Evolutionary conservation across 2,113 vertebrate genomes (phyloP).

Genomic region (Dendropsophus ebraccatus): DNA sequence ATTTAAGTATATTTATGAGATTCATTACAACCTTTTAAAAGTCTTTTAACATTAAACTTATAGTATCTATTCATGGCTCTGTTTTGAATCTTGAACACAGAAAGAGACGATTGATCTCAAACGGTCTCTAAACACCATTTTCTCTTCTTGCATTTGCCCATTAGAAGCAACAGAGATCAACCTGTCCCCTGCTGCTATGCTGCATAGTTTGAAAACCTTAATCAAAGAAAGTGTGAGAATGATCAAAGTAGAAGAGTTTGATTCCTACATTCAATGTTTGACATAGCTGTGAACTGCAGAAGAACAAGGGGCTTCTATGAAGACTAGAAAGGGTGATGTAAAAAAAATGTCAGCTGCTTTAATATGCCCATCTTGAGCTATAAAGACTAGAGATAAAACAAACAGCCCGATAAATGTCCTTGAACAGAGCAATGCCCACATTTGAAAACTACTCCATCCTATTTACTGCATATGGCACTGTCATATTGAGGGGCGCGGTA

Average conservation of each 20-base stretch:
- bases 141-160: slow-evolving; percentile 68
- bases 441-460: not conserved
- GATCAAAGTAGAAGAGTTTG: slow-evolving; percentile 71
- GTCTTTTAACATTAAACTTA: slow-evolving; percentile 43
- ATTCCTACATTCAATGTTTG: slow-evolving; percentile 67
- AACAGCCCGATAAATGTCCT: slow-evolving; percentile 67
- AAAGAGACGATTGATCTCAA: slow-evolving; percentile 72
- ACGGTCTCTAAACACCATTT: slow-evolving; percentile 70
- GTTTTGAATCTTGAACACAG: slow-evolving; percentile 70
- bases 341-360: slow-evolving; percentile 65
- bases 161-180: slow-evolving; percentile 73
- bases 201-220: slow-evolving; percentile 74
- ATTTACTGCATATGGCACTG: not conserved
- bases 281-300: slow-evolving; percentile 68
- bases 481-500: not conserved
- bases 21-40: slow-evolving; percentile 29
- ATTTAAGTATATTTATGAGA: slow-evolving; percentile 30
- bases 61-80: slow-evolving; percentile 63
- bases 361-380: slow-evolving; percentile 70
- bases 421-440: slow-evolving; percentile 60
- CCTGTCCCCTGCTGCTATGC: slow-evolving; percentile 72
- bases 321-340: slow-evolving; percentile 67
- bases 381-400: slow-evolving; percentile 62
- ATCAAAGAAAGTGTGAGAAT: slow-evolving; percentile 73
- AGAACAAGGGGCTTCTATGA: slow-evolving; percentile 66